phyloP scores from a whole-genome alignment of 2,797 vertebrate genomes.

The Hoplostethus atlanticus region DNA sequence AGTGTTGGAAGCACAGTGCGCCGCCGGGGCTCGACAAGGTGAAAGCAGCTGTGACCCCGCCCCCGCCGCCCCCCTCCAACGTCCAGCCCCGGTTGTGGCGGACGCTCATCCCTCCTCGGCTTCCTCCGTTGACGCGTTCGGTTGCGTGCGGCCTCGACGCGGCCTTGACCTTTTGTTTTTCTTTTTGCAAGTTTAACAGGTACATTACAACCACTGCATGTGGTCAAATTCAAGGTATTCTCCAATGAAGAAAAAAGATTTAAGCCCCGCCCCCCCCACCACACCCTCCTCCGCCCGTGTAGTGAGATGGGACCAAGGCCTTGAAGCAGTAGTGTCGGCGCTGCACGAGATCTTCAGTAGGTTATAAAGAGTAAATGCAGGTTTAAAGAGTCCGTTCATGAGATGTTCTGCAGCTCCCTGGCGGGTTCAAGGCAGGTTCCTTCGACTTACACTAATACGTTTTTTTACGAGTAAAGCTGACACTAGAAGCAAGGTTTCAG shows the following conservation, averaged over 20 bases:
- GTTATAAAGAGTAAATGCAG: slow-evolving; percentile 71
- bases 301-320: not conserved
- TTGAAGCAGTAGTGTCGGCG: slow-evolving; percentile 71
- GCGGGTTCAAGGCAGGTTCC: slow-evolving; percentile 65
- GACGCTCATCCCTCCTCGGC: slow-evolving; percentile 6
- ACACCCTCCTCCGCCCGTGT: too few relatives aligned
- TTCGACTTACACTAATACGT: slow-evolving; percentile 50
- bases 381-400: slow-evolving; percentile 42
- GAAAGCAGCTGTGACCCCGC: too few relatives aligned
- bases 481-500: slow-evolving; percentile 59
- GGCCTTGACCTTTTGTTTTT: slow-evolving; percentile 21
- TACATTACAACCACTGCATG: slow-evolving; percentile 75
- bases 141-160: slow-evolving; percentile 33
- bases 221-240: slow-evolving; percentile 79
- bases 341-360: slow-evolving; percentile 70
- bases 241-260: slow-evolving; percentile 71
- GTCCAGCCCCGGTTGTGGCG: slow-evolving; percentile 28
- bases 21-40: slow-evolving; percentile 23
- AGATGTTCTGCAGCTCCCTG: slow-evolving; percentile 64
- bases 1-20: slow-evolving; percentile 89
- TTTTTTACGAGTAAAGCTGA: slow-evolving; percentile 66
- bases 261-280: not conserved
- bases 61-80: too few relatives aligned
- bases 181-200: slow-evolving; percentile 75
- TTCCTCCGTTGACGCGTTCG: slow-evolving; percentile 27